phyloP scores from a whole-genome alignment of 2,888 invertebrate genomes.

The Trichopria drosophilae region DNA sequence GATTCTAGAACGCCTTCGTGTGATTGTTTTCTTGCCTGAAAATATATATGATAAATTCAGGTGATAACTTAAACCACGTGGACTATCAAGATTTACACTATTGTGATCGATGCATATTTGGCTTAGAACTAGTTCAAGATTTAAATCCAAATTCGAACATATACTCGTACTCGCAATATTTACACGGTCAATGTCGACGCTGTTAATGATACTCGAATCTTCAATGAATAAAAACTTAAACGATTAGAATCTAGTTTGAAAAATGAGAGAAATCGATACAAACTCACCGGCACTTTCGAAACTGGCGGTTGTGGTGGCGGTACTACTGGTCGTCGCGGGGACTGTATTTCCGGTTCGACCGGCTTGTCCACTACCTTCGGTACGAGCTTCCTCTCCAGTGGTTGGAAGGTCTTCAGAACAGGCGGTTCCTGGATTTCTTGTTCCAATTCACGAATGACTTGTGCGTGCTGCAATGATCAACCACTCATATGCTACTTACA shows the following conservation, averaged over 20 bases:
- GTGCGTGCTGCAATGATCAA: slow-evolving; percentile 44
- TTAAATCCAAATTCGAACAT: too few species aligned
- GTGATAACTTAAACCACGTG: not conserved
- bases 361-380: slow-evolving; percentile 54
- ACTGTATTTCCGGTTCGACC: slow-evolving; percentile 55
- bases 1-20: slow-evolving; percentile 66
- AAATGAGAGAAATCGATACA: too few species aligned
- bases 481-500: not conserved
- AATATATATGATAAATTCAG: slow-evolving; percentile 3
- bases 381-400: slow-evolving; percentile 52
- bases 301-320: slow-evolving; percentile 58
- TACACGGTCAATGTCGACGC: too few species aligned
- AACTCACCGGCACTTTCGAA: slow-evolving; percentile 54
- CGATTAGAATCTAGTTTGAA: too few species aligned
- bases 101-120: too few species aligned
- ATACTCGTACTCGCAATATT: too few species aligned
- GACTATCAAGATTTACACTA: too few species aligned
- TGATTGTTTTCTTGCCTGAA: slow-evolving; percentile 68
- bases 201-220: too few species aligned
- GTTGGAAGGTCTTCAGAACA: slow-evolving; percentile 56
- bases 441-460: slow-evolving; percentile 55
- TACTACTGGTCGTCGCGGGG: slow-evolving; percentile 55
- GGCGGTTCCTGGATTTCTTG: slow-evolving; percentile 50
- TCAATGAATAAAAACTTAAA: too few species aligned
- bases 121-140: too few species aligned